Base-by-base conservation (phyloP, 2,888 invertebrate species). In the Temnothorax unifasciatus region DNA sequence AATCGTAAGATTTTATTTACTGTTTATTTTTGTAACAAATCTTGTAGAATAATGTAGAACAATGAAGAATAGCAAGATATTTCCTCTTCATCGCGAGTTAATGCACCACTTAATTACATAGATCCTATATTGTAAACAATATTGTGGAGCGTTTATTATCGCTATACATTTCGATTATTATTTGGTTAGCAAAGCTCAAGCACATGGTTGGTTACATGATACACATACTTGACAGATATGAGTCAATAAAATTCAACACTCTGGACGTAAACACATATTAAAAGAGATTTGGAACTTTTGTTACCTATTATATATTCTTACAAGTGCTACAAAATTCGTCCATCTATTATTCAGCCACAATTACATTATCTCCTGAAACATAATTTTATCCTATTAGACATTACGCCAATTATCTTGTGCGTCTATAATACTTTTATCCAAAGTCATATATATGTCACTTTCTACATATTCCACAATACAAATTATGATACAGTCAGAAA, bases 311-410 rank as follows among this genome's bases (percentile, higher is more conserved):
- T 90, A 92, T 91, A 93, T 88, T 90, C 86, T 90, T 92, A 93
- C 85, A 92, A 93, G 93, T 91, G 92, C 87, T 92, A 93, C 88
- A 92, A 93, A 93, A 92, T 93, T 92, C 92, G 91, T 91, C 92
- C 93, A 90, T 92, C 89, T 92, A 93, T 92, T 92, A 93, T 90
- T 94, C 93, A 91, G 92, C 93, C 94, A 92, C 91, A 92, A 92
- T 92, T 88, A 92, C 90, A 93, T 93, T 94, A 94, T 90, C 92
- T 93, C 93, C 94, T 94, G 94, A 93, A 94, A 94, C 94, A 94
- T 92, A 94, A 93, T 93, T 92, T 90, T 90, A 86, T 85, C 81
- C 87, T 59, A 84, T 90, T 90, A 90, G 90, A 90, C 81, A 84
- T 68, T 34, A 84, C 82, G 85, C 85, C 87, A 90, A 90, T 90